phyloP scores from a whole-genome alignment of 2,113 vertebrate genomes.

The Tupaia chinensis region DNA sequence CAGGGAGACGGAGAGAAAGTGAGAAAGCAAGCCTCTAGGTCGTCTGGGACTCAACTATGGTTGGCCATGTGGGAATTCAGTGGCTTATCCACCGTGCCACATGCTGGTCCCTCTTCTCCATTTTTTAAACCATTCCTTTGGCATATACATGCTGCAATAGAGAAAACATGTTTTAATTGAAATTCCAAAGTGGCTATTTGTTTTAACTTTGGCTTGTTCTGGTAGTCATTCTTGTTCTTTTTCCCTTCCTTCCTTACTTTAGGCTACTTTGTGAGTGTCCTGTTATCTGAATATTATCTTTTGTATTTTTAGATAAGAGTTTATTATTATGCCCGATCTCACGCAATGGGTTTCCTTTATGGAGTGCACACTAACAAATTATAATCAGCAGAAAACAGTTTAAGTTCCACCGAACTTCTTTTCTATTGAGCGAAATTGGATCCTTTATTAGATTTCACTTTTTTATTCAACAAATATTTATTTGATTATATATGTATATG shows the following conservation, averaged over 20 bases:
- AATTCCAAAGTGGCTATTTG: constrained; percentile 11
- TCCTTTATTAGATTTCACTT: background rate
- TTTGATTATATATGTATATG: background rate
- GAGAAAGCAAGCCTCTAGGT: no score
- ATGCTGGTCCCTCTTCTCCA: background rate
- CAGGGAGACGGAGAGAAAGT: no score
- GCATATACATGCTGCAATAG: background rate
- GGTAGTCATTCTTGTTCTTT: background rate
- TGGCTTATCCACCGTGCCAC: no score
- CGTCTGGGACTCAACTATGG: no score
- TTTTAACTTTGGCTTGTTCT: background rate
- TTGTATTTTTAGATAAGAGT: background rate
- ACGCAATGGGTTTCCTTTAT: background rate
- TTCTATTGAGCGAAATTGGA: background rate
- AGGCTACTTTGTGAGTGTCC: background rate
- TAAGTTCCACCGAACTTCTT: background rate
- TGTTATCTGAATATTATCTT: background rate
- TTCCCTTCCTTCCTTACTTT: background rate
- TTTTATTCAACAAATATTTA: background rate
- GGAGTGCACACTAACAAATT: background rate
- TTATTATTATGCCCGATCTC: background rate
- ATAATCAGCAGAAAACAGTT: background rate
- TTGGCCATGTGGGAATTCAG: no score
- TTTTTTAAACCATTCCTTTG: background rate
- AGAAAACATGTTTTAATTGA: background rate